A percentile compares a stretch with the other conserved stretches of the same genome.
phyloP scores from a whole-genome alignment of 1,140 invertebrate species.

The Ericerus pela region DNA sequence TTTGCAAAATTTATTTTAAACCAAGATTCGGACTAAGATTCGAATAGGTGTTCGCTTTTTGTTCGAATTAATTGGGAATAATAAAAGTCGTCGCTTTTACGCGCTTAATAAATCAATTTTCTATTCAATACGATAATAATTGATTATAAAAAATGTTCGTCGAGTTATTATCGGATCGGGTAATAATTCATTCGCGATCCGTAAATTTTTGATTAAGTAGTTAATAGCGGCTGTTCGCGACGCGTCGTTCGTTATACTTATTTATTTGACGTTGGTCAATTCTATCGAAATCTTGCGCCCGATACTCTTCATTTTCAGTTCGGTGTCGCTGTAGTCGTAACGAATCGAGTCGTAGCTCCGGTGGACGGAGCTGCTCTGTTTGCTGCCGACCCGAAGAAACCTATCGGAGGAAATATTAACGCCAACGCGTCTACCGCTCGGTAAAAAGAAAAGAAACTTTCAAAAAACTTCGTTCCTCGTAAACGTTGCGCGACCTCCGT shows the following conservation, averaged over 20 bases:
- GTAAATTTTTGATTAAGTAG: too few relatives aligned
- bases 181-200: too few relatives aligned
- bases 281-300: neutral
- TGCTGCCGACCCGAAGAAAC: slow-evolving; percentile 91
- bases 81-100: too few relatives aligned
- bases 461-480: neutral
- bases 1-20: too few relatives aligned
- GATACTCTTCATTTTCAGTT: slow-evolving; percentile 52
- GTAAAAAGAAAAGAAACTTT: slow-evolving; percentile 27
- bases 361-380: slow-evolving; percentile 93
- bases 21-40: too few relatives aligned
- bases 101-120: too few relatives aligned
- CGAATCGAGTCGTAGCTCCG: slow-evolving; percentile 98
- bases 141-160: too few relatives aligned
- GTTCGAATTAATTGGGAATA: too few relatives aligned
- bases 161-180: too few relatives aligned
- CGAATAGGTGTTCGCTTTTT: too few relatives aligned
- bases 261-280: neutral
- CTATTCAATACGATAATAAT: too few relatives aligned
- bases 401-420: slow-evolving; percentile 96
- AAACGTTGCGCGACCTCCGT: neutral
- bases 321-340: slow-evolving; percentile 95
- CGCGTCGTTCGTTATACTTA: neutral
- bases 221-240: too few relatives aligned
- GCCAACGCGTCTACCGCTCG: slow-evolving; percentile 94